A percentile compares a stretch with the other conserved stretches of the same genome.
These are phyloP conservation scores for Copsychus sechellarum DNA, from an alignment of 2,113 vertebrate species.

Conservation along the genomic window DNA sequence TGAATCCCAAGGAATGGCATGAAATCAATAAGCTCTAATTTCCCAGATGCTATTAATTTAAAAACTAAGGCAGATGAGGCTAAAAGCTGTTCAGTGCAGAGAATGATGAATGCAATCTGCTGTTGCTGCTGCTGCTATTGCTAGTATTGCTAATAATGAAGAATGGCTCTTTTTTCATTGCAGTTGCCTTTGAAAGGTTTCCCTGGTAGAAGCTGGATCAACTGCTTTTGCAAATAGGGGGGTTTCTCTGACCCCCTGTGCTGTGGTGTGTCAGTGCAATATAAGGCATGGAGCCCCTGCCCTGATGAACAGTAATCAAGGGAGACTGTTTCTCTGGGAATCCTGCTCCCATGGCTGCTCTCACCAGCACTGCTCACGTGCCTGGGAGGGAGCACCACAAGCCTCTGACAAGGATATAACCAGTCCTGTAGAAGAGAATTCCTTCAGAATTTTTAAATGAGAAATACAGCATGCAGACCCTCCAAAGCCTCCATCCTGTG, in stretches of 20 bases:
- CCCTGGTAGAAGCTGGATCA: neutral
- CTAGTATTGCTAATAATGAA: neutral
- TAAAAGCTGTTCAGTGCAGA: neutral
- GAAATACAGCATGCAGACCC: neutral
- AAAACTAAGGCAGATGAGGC: neutral
- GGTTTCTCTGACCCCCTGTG: neutral
- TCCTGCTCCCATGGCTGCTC: neutral
- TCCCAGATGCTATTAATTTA: neutral
- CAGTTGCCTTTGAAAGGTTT: neutral
- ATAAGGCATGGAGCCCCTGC: neutral
- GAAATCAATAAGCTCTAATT: neutral
- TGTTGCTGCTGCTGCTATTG: neutral
- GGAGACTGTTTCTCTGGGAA: neutral
- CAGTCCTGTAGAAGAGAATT: neutral
- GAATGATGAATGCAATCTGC: neutral
- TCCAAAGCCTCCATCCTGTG: neutral
- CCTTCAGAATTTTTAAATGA: neutral
- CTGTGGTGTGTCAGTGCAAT: neutral
- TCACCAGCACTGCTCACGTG: neutral
- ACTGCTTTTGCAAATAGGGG: neutral
- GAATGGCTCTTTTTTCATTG: neutral
- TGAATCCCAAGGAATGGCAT: neutral
- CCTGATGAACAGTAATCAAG: neutral
- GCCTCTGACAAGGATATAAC: neutral
- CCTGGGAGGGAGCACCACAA: neutral